Evolutionary conservation across 2,113 vertebrate genomes (phyloP), one percentile per base, ranked within the genome.

Genomic region (Caretta caretta): DNA sequence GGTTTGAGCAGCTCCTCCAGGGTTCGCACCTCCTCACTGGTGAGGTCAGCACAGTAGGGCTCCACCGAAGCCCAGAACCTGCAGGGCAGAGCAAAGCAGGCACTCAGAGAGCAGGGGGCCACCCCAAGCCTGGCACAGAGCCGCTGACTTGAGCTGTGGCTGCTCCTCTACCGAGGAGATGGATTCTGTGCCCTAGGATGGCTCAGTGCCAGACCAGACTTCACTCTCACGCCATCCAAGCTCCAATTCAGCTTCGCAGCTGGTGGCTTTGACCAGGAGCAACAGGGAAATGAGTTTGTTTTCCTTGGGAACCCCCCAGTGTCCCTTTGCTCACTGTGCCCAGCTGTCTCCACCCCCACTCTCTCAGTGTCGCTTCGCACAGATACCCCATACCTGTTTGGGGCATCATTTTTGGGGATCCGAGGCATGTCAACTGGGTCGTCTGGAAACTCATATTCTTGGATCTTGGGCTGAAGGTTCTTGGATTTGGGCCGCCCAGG

Each of bases 11-110:
- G 98, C 81, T 99, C 99, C 92, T 99, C 99, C 46, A 99, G 97
- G 14, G 99, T 98, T 80, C 99, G 97, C 20, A 99, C 99, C 94
- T 99, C 99, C 97, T 99, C 99, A 1, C 98, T 99, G 89, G 99
- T 99, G 93, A 99, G 99, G 82, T 99, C 99, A 0, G 99, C 99
- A 95, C 99, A 99, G 93, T 99, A 99, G 0, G 99, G 99, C 95
- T 99, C 99, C 59, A 99, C 99, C 0, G 99, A 99, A 0, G 99
- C 99, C 99, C 99, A 99, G 97, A 99, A 99, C 97, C 99, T 99
- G 97, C 51, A 16, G 53, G 51, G 10, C 7, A 19, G 35, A 1
- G 65, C 35, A 8, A 86, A 0, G 0, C 0, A 0, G 27, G 24
- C 54, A 19, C 46, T 84, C 50, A 79, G 48, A 91, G 19, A 31